Percentiles rank a stretch among this genome's conserved stretches.
phyloP scores from a whole-genome alignment of 2,797 vertebrate genomes.

The Karalla daura region DNA sequence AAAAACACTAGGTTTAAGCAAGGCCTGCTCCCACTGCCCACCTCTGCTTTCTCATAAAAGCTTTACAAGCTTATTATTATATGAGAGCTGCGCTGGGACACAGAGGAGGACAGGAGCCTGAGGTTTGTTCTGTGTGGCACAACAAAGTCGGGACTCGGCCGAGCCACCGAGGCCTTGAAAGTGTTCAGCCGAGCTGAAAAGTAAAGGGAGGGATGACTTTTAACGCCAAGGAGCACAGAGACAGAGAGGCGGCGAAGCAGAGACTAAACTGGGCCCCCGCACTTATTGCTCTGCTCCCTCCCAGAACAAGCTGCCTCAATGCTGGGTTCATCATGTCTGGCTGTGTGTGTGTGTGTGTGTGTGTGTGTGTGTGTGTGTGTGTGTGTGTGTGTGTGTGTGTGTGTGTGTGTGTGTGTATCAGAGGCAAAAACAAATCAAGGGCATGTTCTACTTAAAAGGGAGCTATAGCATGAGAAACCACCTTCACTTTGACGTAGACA shows the following conservation, averaged over 20 bases:
- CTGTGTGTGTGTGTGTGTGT: slow-evolving; percentile 1
- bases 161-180: slow-evolving; percentile 65
- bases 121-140: slow-evolving; percentile 44
- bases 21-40: slow-evolving; percentile 20
- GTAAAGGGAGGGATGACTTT: slow-evolving; percentile 66
- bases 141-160: slow-evolving; percentile 43
- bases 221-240: slow-evolving; percentile 50
- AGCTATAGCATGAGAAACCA: no score
- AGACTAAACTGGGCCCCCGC: slow-evolving; percentile 44
- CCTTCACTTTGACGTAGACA: no score
- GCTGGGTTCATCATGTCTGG: neutral
- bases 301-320: slow-evolving; percentile 22
- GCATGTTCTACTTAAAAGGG: neutral
- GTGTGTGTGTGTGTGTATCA: neutral
- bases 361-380: neutral
- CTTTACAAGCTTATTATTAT: slow-evolving; percentile 53
- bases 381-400: slow-evolving; percentile 12
- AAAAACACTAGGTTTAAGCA: slow-evolving; percentile 31
- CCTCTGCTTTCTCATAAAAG: slow-evolving; percentile 53
- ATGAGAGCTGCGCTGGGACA: slow-evolving; percentile 38
- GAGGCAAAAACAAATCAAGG: slow-evolving; percentile 7
- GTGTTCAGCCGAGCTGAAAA: slow-evolving; percentile 66
- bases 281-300: slow-evolving; percentile 39
- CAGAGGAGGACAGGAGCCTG: slow-evolving; percentile 32
- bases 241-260: slow-evolving; percentile 44